These are phyloP conservation scores for Palaemon carinicauda DNA, from an alignment of 1,140 invertebrate species.

Conservation along the genomic window DNA sequence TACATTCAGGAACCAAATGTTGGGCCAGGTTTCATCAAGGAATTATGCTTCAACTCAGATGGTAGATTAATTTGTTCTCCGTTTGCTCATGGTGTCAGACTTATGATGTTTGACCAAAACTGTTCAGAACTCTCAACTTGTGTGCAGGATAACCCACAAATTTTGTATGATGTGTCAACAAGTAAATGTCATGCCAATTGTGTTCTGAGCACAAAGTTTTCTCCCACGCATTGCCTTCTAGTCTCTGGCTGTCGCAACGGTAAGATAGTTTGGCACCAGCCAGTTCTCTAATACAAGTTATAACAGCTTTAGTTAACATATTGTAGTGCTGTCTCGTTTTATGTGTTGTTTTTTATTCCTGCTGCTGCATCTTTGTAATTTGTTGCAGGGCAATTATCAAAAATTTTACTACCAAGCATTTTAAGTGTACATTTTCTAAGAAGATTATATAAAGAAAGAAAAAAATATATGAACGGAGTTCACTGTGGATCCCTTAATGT, in stretches of 20 bases:
- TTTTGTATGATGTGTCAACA: slow-evolving; percentile 73
- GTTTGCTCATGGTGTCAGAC: slow-evolving; percentile 81
- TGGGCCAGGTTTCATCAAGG: slow-evolving; percentile 81
- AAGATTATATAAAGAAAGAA: too few relatives aligned
- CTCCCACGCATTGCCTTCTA: slow-evolving; percentile 81
- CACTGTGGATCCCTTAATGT: too few relatives aligned
- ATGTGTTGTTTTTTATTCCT: too few relatives aligned
- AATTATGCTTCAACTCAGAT: slow-evolving; percentile 87
- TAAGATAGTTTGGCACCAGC: slow-evolving; percentile 89
- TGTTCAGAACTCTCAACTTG: slow-evolving; percentile 82
- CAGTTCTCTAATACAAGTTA: slow-evolving; percentile 69
- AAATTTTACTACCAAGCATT: too few relatives aligned
- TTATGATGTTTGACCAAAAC: slow-evolving; percentile 80
- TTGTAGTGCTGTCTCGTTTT: too few relatives aligned
- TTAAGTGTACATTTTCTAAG: too few relatives aligned
- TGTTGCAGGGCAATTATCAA: too few relatives aligned
- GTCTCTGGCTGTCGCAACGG: slow-evolving; percentile 89
- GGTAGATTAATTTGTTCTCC: slow-evolving; percentile 89
- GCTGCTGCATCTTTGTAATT: too few relatives aligned
- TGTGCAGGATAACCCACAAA: slow-evolving; percentile 66
- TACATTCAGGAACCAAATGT: slow-evolving; percentile 84
- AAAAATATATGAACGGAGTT: too few relatives aligned
- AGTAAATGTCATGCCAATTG: slow-evolving; percentile 81
- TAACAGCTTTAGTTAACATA: too few relatives aligned
- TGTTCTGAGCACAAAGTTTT: slow-evolving; percentile 92